Conservation (phyloP, 1,140 invertebrate species). For the Psix sp. region DNA sequence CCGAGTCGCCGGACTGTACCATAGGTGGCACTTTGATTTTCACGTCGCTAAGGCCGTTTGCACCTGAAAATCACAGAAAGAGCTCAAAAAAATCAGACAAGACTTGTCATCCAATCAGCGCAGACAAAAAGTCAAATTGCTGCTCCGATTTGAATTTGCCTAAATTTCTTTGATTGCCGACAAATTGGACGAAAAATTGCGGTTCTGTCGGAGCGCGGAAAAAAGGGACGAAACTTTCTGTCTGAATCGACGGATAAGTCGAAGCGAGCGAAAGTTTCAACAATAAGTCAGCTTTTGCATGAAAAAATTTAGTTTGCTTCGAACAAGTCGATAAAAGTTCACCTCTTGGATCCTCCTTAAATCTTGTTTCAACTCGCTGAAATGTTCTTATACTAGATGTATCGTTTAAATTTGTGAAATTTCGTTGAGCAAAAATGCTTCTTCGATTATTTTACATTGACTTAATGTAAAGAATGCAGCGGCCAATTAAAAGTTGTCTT, state of each 20-base stretch:
- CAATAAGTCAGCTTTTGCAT: conserved; percentile 26
- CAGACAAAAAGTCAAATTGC: conserved; percentile 17
- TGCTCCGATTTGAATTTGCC: neutral
- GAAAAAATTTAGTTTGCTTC: conserved; percentile 28
- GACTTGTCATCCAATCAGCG: conserved; percentile 8
- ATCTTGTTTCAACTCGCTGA: conserved; percentile 5
- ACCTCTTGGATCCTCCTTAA: neutral
- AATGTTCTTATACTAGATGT: no score
- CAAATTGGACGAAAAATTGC: conserved; percentile 21
- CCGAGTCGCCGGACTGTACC: conserved; percentile 83
- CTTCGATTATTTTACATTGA: no score
- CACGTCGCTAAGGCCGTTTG: conserved; percentile 82
- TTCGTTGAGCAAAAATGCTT: no score
- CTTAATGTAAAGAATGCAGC: no score
- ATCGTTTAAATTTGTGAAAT: conserved; percentile 3
- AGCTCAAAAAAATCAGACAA: conserved; percentile 20
- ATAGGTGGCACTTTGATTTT: conserved; percentile 85
- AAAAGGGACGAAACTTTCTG: neutral
- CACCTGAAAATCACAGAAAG: conserved; percentile 75
- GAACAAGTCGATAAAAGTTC: conserved; percentile 9
- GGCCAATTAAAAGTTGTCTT: no score
- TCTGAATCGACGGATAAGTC: conserved; percentile 1
- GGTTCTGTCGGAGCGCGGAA: neutral
- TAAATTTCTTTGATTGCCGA: neutral
- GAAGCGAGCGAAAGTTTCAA: conserved; percentile 7